Evolutionary conservation across 2,797 vertebrate genomes (phyloP).

Genomic region (Coregonus ussuriensis): DNA sequence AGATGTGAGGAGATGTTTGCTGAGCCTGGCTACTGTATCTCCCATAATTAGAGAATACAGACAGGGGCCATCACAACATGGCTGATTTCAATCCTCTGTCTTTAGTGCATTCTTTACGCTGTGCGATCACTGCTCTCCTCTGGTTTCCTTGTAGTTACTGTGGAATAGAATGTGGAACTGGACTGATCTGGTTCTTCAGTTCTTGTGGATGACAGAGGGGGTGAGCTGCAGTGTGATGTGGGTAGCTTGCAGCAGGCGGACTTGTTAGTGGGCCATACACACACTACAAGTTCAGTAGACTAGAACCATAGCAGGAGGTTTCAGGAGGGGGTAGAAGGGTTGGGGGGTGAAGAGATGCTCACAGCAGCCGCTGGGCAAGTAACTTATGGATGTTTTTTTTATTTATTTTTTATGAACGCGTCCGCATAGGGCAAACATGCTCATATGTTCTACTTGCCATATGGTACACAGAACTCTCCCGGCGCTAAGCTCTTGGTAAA

Average conservation of each 20-base stretch:
- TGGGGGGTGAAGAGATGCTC: slow-evolving; percentile 28
- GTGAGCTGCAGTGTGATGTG: neutral
- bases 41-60: neutral
- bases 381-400: slow-evolving; percentile 26
- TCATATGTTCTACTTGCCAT: slow-evolving; percentile 1
- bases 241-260: neutral
- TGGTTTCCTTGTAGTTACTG: neutral
- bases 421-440: neutral
- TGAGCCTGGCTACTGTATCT: slow-evolving; percentile 19
- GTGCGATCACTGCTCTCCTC: neutral
- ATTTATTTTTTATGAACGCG: too few relatives aligned
- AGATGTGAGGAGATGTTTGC: slow-evolving; percentile 23
- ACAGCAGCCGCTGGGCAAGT: slow-evolving; percentile 32
- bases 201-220: neutral
- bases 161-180: neutral
- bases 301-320: neutral
- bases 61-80: neutral
- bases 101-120: neutral
- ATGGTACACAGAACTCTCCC: slow-evolving; percentile 7
- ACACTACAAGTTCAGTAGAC: neutral
- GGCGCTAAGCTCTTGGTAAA: slow-evolving; percentile 37
- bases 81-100: slow-evolving; percentile 20
- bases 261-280: neutral
- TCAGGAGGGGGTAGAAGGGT: neutral
- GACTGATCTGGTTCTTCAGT: neutral